Evolutionary conservation across 2,797 vertebrate genomes (phyloP).

Genomic region (Sebastes minor): DNA sequence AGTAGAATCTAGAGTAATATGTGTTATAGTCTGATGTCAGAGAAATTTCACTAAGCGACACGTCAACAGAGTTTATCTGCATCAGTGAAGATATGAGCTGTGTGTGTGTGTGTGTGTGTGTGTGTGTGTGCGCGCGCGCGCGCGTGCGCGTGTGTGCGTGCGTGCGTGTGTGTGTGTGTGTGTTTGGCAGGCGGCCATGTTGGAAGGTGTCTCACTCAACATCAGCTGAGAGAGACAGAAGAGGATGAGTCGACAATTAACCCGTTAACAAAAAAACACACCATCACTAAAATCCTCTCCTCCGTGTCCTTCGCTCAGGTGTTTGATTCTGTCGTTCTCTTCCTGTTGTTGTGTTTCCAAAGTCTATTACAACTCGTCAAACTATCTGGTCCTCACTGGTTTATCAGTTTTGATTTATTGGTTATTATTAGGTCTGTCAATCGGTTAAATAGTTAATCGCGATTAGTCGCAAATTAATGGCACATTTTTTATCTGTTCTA

Average conservation of each 20-base stretch:
- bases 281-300: neutral
- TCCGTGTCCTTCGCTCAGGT: neutral
- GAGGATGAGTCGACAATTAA: neutral
- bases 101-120: neutral
- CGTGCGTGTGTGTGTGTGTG: neutral
- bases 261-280: neutral
- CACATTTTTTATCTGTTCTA: too few species aligned
- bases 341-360: neutral
- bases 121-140: too few species aligned
- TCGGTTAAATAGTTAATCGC: too few species aligned
- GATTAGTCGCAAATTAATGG: too few species aligned
- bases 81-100: too few species aligned
- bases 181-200: slow-evolving; percentile 3
- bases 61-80: too few species aligned
- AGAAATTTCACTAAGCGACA: too few species aligned
- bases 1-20: too few species aligned
- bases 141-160: neutral
- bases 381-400: neutral
- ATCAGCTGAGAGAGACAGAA: neutral
- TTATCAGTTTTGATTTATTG: neutral
- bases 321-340: neutral
- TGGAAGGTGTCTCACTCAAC: neutral
- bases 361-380: neutral
- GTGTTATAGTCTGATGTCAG: too few species aligned
- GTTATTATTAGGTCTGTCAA: neutral